Base-by-base conservation (phyloP, 1,140 invertebrate species). In the Venturia canescens region DNA sequence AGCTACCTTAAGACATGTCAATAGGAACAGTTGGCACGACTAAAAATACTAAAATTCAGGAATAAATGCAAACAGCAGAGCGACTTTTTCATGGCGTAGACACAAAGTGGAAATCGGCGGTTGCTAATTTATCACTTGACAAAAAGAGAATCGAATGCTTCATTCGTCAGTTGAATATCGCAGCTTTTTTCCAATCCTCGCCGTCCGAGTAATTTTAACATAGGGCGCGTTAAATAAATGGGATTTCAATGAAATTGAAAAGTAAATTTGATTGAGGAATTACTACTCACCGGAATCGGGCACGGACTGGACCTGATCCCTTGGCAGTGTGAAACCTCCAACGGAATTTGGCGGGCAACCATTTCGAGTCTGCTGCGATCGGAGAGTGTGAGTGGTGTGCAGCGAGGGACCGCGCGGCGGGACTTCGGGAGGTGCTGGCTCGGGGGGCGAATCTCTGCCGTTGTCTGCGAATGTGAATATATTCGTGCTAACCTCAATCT, bases 341-440 rank as follows among this genome's bases (percentile, higher is more conserved):
- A n/a, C 44, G 7, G 85, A 80, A 63, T 88, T 89, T n/a, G 87
- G 85, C 48, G 86, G 87, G 29, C 86, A 87, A 53, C 88, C 88
- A 34, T 89, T 89, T 69, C 88, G 87, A 29, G 81, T 88, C 82
- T 88, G 88, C 63, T 89, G 88, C 27, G 84, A 79, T 13, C 88
- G 87, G 60, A 89, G 77, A 34, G 87, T 89, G 66, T 88, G 88
- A 18, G 88, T 90, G 63, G 93, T 92, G 86, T 95, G 94, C 21
- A 95, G 89, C 31, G 95, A 95, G 4, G 94, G 94, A 6, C 95
- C 95, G 57, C 95, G 90, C 1, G 95, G 95, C 11, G 95, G 95
- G 9, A 96, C 94, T 88, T 96, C 95, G 0, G 95, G 95, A 15
- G 95, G 95, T 13, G 95, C 95, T 1, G 95, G 95, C 86, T 96